Base-by-base conservation (phyloP, 2,888 invertebrate species). In the Calephelis perditalis region DNA sequence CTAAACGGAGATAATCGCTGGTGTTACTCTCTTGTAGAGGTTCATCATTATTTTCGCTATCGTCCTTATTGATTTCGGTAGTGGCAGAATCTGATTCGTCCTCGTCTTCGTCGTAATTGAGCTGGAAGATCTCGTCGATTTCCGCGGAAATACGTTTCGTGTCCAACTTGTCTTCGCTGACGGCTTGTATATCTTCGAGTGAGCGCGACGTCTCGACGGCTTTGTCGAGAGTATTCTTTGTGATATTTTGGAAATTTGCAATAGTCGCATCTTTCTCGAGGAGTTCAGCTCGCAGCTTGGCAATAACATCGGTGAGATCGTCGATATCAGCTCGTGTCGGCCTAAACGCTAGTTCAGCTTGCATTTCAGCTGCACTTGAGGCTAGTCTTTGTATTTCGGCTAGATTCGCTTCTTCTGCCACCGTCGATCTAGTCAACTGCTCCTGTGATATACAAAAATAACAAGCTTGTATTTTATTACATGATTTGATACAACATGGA, bases 261-360 rank as follows among this genome's bases (percentile, higher is more conserved):
- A 82, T 67, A 45, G 71, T 71, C 12, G 77, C 75, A 36, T 73
- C 69, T 58, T 69, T 70, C 52, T 73, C 77, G 56, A 76, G 70
- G 6, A 87, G 68, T n/a, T 84, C 81, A 12, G 73, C 71, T 43
- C 84, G 79, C 35, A 87, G 76, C 7, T 73, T 67, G 45, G 69
- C 79, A 37, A 86, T 74, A 62, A 87, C 85, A 66, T 84, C 84
- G 71, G 91, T 84, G 69, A 92, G 91, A 72, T 92, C 91, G 76
- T 92, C 92, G 72, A 92, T 77, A 75, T 92, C 92, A 67, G 88
- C 86, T 69, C 91, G 90, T 62, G 92, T 91, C 69, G 92, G 92
- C 60, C 92, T 85, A 81, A 92, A 91, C 57, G 92, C 91, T 63
- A 92, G 88, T 78, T 92, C 92, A 63, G 92, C 87, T 67, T 91